Conservation (phyloP, 2,888 invertebrate species). For the Drosophila prolongata region DNA sequence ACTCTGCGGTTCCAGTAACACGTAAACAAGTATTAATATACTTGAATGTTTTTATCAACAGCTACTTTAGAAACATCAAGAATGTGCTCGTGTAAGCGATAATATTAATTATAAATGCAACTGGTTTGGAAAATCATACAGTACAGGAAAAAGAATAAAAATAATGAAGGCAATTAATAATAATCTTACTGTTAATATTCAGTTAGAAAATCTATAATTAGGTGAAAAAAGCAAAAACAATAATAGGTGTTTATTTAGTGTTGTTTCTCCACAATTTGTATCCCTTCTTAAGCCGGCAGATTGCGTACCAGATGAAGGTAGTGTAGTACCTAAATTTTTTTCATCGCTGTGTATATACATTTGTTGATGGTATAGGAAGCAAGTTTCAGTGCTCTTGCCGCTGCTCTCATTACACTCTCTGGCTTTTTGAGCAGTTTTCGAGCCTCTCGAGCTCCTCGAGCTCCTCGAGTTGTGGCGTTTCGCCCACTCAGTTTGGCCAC, state of each 20-base stretch:
- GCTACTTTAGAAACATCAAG: not conserved
- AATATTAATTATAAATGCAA: constrained; percentile 21
- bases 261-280: not conserved
- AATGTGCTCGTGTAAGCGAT: constrained; percentile 16
- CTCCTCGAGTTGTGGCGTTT: constrained; percentile 17
- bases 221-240: too few species aligned
- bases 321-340: constrained; percentile 1
- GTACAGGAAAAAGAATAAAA: not conserved
- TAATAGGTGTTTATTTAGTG: not conserved
- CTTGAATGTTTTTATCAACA: too few species aligned
- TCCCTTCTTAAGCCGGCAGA: not conserved
- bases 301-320: not conserved
- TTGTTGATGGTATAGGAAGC: constrained; percentile 15
- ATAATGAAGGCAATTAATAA: not conserved
- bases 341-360: constrained; percentile 15
- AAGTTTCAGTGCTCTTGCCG: constrained; percentile 12
- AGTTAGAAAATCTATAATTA: too few species aligned
- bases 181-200: too few species aligned
- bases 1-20: not conserved
- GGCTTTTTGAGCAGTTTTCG: constrained; percentile 17
- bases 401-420: constrained; percentile 25
- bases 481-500: constrained; percentile 31
- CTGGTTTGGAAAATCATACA: not conserved
- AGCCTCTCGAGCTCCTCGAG: constrained; percentile 19
- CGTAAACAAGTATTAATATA: not conserved